A percentile compares a stretch with the other conserved stretches of the same genome.
Evolutionary conservation across 2,888 invertebrate genomes (phyloP).

Genomic region (Yponomeuta cagnagella): DNA sequence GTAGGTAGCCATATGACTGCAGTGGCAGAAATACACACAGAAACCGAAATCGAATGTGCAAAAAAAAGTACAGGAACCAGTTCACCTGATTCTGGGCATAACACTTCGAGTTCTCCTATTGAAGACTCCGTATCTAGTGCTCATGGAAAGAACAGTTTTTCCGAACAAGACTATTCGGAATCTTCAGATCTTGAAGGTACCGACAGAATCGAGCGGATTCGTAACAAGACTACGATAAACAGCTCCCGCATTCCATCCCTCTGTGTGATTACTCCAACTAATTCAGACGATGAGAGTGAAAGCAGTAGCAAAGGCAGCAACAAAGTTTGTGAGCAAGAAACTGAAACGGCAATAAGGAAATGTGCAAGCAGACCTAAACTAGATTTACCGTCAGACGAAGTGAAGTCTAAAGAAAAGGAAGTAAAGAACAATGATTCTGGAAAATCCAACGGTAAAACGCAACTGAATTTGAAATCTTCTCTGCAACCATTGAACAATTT

Average conservation of each 20-base stretch:
- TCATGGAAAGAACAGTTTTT: constrained; percentile 80
- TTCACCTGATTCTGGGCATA: constrained; percentile 87
- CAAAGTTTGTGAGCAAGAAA: constrained; percentile 25
- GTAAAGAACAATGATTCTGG: constrained; percentile 32
- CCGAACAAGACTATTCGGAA: constrained; percentile 90
- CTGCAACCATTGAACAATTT: constrained; percentile 82
- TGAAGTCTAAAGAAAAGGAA: constrained; percentile 37
- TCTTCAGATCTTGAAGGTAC: constrained; percentile 92
- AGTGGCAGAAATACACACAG: constrained; percentile 74
- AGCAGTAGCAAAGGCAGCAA: constrained; percentile 36
- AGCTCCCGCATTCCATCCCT: constrained; percentile 93
- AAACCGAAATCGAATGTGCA: constrained; percentile 60
- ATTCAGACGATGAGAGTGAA: constrained; percentile 89
- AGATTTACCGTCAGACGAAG: constrained; percentile 52
- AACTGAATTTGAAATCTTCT: constrained; percentile 46
- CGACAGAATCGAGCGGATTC: constrained; percentile 88
- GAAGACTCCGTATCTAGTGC: constrained; percentile 84
- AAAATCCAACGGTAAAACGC: constrained; percentile 45
- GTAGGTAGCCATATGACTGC: constrained; percentile 71
- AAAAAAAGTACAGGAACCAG: constrained; percentile 80
- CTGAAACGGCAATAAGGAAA: constrained; percentile 39
- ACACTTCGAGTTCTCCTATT: constrained; percentile 87
- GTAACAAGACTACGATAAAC: constrained; percentile 90
- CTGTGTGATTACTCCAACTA: constrained; percentile 92
- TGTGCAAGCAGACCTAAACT: constrained; percentile 53